A percentile compares a stretch with the other conserved stretches of the same genome.
Conservation (phyloP, 2,113 vertebrate species). For the Melanocharis versteri region DNA sequence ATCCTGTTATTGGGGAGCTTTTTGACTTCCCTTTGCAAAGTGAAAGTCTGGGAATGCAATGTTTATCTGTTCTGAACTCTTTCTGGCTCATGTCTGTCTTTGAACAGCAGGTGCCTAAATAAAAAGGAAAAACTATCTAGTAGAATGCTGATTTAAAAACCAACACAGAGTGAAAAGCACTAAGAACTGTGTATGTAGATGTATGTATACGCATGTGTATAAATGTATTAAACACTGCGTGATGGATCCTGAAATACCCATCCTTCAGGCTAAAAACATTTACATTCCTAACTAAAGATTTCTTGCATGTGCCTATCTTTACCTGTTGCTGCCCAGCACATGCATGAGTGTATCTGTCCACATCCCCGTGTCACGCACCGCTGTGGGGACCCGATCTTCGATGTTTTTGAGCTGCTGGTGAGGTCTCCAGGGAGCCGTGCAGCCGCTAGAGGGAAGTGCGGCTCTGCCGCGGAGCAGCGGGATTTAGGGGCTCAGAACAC, state of each 20-base stretch:
- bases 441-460: neutral
- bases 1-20: constrained; percentile 15
- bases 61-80: neutral
- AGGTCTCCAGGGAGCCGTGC: rapidly evolving
- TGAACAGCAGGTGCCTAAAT: neutral
- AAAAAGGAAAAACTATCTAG: neutral
- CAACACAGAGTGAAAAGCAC: neutral
- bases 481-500: neutral
- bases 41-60: neutral
- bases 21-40: neutral
- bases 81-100: neutral
- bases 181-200: neutral
- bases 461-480: neutral
- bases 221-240: neutral
- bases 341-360: rapidly evolving
- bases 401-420: rapidly evolving
- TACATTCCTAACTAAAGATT: neutral
- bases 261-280: neutral
- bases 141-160: neutral
- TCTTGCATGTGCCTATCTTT: rapidly evolving
- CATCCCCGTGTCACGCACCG: rapidly evolving
- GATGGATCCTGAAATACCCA: neutral
- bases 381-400: rapidly evolving
- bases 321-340: neutral
- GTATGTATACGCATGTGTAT: neutral